Base-by-base conservation (phyloP, 2,888 invertebrate species). In the Aleiodes alternator region DNA sequence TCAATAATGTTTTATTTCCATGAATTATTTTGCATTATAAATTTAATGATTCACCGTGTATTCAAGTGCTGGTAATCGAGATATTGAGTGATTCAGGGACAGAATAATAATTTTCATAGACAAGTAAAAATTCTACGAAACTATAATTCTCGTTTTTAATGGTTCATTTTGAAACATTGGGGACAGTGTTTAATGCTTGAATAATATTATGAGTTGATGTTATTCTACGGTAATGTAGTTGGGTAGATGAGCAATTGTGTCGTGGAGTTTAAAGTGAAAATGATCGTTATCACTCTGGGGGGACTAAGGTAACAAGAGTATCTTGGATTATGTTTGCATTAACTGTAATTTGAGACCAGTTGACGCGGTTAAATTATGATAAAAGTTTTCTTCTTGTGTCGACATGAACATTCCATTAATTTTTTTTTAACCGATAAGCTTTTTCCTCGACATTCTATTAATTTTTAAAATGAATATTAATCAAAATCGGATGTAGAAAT, bases 31-130 rank as follows among this genome's bases (percentile, higher is more conserved):
- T 43, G 43, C 11, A 43, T 43, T 43, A 43, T 43, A 43, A 43
- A 43, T 59, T 2, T 59, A 59, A 59, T 59, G 59, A 59, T 59
- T 59, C 59, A 59, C 34, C 7, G 59, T 59, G 59, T 12, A 59
- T 14, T 59, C 59, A 59, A 59, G 59, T 59, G 43, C 43, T 43
- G 59, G 59, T 38, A 31, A 59, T 59, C 34, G 59, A 59, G 59
- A n/a, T 34, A 31, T 29, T 43, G 34, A 34, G 29, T 59, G 59
- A 59, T 34, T 59, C 59, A 59, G 34, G 34, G n/a, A n/a, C 34
- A 5, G 1, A 59, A 59, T 59, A 59, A 59, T 59, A 59, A 31
- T 38, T 38, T 38, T 31, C 4, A 59, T 59, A 59, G 34, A 38
- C 34, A 7, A 31, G 34, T 34, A 3, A n/a, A 59, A 59, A 34